Base-by-base conservation (phyloP, 1,140 invertebrate species). In the Nilaparvata lugens region DNA sequence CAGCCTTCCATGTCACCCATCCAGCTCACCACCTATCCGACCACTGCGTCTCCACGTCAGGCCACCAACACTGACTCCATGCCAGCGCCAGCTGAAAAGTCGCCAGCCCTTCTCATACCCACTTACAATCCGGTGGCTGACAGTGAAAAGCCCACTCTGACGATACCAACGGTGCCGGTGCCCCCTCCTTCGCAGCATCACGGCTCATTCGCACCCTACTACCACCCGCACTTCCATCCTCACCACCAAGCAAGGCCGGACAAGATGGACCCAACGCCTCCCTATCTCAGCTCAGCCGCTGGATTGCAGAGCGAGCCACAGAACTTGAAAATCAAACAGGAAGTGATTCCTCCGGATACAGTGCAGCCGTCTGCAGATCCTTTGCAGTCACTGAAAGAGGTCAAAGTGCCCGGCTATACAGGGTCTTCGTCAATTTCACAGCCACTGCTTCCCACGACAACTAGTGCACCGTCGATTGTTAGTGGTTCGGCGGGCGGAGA, bases 321-420 rank as follows among this genome's bases (percentile, higher is more conserved):
- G 69, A 88, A 88, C 71, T 73, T 88, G 52, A 88, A 90, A 70
- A 87, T 89, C 19, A 90, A 90, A 71, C 84, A 88, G 70, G 87
- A 88, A 75, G 78, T 85, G 2, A 68, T 71, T 23, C 62, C 65
- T 28, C 74, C 77, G 45, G 79, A 83, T 61, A 63, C 62, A 62
- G 31, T 80, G 57, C 79, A 79, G 48, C 75, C 78, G 40, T 73
- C 79, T 14, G 71, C 80, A 7, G 86, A 89, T 77, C 88, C 87
- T 4, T 67, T 89, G 40, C 87, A 89, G 67, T 88, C 85, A 65
- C 71, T 89, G 2, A 87, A 88, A 68, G 87, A 89, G 70, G 86
- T 90, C 0, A 89, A 89, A 77, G 86, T 89, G 3, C 87, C 87
- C 38, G 87, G 87, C 13, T 90, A 86, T 52, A 65, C 69, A 38